A percentile compares a stretch with the other conserved stretches of the same genome.
Evolutionary conservation across 92 coral and sea anemone genomes (phyloP).

Genomic region (Virgularia gustaviana): DNA sequence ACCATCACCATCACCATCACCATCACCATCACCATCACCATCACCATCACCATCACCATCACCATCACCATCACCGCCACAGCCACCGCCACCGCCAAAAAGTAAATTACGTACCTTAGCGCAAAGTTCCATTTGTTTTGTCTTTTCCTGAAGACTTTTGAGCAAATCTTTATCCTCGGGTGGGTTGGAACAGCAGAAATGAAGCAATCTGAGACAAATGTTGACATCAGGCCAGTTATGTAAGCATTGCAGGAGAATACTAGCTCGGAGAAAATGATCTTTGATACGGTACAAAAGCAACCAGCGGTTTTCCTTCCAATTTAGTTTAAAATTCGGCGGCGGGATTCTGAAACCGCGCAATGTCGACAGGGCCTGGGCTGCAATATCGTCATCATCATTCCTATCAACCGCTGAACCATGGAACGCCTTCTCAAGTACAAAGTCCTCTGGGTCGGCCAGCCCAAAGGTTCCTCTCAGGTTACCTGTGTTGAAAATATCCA

Average conservation of each 20-base stretch:
- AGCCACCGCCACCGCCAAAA: neutral
- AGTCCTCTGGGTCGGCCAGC: conserved; percentile 64
- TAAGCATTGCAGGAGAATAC: conserved; percentile 67
- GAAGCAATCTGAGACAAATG: conserved; percentile 64
- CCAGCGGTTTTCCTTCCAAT: conserved; percentile 75
- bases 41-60: neutral
- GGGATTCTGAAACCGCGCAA: conserved; percentile 59
- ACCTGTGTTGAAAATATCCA: conserved; percentile 69
- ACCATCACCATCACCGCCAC: neutral
- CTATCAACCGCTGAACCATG: conserved; percentile 70
- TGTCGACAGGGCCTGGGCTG: conserved; percentile 38
- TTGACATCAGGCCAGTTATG: conserved; percentile 64
- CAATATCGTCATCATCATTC: conserved; percentile 42
- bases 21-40: neutral
- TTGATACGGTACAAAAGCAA: conserved; percentile 64
- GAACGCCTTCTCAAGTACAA: conserved; percentile 69
- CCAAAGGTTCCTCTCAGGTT: conserved; percentile 67
- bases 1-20: neutral
- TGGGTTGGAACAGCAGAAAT: conserved; percentile 72
- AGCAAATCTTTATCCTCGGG: conserved; percentile 57
- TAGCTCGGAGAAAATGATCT: conserved; percentile 62
- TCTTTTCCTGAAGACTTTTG: conserved; percentile 63
- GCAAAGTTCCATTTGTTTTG: conserved; percentile 61
- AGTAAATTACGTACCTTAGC: conserved; percentile 53
- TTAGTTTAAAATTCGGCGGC: conserved; percentile 58